Base-by-base conservation (phyloP, 2,888 invertebrate genomes). In the Drosophila peninsularis region DNA sequence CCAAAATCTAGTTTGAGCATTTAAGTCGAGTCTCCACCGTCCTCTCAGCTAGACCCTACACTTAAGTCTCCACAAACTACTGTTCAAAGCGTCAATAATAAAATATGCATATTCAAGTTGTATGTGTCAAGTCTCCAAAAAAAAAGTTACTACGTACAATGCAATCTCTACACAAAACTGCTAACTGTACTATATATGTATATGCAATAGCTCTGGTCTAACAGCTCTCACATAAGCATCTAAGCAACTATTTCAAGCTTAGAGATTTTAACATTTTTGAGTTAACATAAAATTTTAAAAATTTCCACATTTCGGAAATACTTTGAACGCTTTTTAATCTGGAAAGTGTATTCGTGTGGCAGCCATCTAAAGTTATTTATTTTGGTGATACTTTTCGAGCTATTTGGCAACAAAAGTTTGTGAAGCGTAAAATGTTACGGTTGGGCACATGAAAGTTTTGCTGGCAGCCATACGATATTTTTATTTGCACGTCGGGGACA, bases 401-500 rank as follows among this genome's bases (percentile, higher is more conserved):
- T 37, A 32, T 62, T 45, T 55, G 41, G 55, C 58, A 45, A 45
- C 41, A 57, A 81, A 86, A 79, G 62, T 78, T 85, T 80, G 66
- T 80, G 67, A 64, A 75, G 86, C 82, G 86, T 71, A 62, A 85
- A 89, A 88, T 83, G 81, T 76, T 76, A 71, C 61, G 66, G 61
- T 52, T 52, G 47, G 34, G 41, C 60, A 49, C n/a, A 44, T 41
- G 34, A 58, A 62, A 37, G 24, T 56, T 32, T 34, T 62, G 53
- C 53, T 57, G 45, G 21, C 65, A 73, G 68, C 62, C 68, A 67
- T 67, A 77, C 49, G 75, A 80, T 73, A 73, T 86, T 80, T 86
- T 82, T 82, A 88, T 88, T 86, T 88, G 86, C 83, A 64, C 80
- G 72, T 69, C 45, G 80, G 67, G 50, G 45, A 69, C 77, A 88